Evolutionary conservation across 2,113 vertebrate species (phyloP).

Genomic region (Nerophis ophidion): DNA sequence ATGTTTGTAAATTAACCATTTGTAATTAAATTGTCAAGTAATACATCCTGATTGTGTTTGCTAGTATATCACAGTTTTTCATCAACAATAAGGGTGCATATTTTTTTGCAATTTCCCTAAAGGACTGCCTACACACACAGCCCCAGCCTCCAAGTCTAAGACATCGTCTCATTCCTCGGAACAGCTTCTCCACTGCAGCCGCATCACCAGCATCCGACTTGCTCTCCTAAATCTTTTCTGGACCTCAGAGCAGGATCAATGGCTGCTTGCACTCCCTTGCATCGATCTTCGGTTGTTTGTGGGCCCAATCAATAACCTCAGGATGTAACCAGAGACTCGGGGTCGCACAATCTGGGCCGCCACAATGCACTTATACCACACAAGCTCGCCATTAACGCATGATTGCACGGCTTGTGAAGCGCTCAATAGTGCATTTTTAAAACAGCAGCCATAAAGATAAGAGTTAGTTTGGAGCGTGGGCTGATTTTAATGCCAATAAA

Average conservation of each 20-base stretch:
- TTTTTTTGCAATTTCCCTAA: no score
- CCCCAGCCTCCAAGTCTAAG: background rate
- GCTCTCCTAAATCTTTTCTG: conserved; percentile 58
- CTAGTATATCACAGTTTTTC: no score
- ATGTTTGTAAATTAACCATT: no score
- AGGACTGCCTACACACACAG: background rate
- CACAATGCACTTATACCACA: conserved; percentile 26
- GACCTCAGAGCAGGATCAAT: conserved; percentile 56
- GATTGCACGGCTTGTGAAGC: conserved; percentile 48
- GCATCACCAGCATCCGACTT: conserved; percentile 19
- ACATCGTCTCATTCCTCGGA: conserved; percentile 17
- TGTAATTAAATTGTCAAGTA: no score
- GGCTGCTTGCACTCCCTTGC: conserved; percentile 36
- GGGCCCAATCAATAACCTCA: conserved; percentile 60
- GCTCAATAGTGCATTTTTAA: conserved; percentile 50
- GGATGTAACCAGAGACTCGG: conserved; percentile 48
- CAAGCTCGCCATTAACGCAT: conserved; percentile 44
- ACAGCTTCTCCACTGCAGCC: conserved; percentile 24
- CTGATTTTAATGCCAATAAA: conserved; percentile 23
- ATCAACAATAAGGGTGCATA: no score
- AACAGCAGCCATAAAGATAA: conserved; percentile 23
- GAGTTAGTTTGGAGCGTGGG: conserved; percentile 27
- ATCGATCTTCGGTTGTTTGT: conserved; percentile 60
- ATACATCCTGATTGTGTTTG: no score
- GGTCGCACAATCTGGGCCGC: conserved; percentile 21